Conservation (phyloP, 2,797 vertebrate genomes). For the Urophycis tenuis region DNA sequence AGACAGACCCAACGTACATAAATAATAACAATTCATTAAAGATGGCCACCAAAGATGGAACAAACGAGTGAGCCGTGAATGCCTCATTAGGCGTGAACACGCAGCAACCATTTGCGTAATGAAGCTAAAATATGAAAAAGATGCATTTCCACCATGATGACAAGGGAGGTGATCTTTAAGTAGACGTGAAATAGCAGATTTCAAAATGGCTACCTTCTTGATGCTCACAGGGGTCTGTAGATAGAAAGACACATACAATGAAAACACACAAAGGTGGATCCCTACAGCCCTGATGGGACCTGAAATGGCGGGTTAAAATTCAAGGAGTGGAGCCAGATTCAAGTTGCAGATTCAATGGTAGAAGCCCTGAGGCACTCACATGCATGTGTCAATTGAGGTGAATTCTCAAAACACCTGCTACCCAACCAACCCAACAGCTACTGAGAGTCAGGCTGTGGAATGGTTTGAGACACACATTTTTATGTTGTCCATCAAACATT, state of each 20-base stretch:
- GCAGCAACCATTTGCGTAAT: not conserved
- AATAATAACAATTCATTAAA: not conserved
- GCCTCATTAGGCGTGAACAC: not conserved
- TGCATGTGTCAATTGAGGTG: not conserved
- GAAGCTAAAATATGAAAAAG: not conserved
- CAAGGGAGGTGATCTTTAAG: not conserved
- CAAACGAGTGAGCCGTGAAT: not conserved
- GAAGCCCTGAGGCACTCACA: not conserved
- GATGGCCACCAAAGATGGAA: not conserved
- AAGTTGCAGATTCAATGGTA: not conserved
- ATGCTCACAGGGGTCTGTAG: not conserved
- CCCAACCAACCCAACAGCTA: no score
- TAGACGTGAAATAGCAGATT: not conserved
- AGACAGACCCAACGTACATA: not conserved
- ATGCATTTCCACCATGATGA: not conserved
- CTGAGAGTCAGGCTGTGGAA: not conserved
- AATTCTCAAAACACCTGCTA: not conserved
- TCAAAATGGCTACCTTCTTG: not conserved
- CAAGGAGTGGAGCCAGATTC: not conserved
- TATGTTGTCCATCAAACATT: not conserved
- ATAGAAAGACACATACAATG: not conserved
- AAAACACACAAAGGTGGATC: not conserved
- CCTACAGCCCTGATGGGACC: not conserved
- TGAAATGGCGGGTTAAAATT: not conserved
- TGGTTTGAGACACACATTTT: not conserved